Base-by-base conservation (phyloP, 2,888 invertebrate species). In the Physocephala rufipes region DNA sequence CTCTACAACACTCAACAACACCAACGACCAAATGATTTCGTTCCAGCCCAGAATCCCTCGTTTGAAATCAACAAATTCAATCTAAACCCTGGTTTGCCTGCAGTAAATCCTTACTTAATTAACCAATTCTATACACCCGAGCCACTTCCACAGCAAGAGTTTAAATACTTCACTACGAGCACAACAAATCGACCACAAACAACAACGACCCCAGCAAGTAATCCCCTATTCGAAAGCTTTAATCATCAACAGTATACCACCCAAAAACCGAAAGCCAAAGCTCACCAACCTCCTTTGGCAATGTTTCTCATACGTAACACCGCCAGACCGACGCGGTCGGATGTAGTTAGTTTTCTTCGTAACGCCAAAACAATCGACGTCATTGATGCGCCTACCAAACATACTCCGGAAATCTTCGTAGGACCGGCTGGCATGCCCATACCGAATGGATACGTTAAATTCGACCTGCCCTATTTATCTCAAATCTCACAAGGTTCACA, bases 221-320 rank as follows among this genome's bases (percentile, higher is more conserved):
- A 77, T 66, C 79, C 80, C 0, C 74, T 80, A 16, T 85, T 81
- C 77, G 82, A 84, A 70, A 80, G 76, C 66, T 85, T 77, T n/a
- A 79, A 76, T 12, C 76, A 51, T 21, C 21, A 19, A 19, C 65
- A n/a, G 87, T 43, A 26, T 45, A 2, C 77, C 81, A 67, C 55
- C 78, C 79, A 28, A 68, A 91, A 90, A 76, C 84, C 88, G 0
- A 89, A 88, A 80, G 85, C 90, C 1, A 92, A 91, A 79, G 92
- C 95, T 0, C 94, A 95, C 84, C 95, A 95, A 81, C 95, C 95
- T 1, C 94, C 95, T 0, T 84, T 95, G 61, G 93, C 95, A 1
- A 93, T 95, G 76, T 95, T 93, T 81, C 89, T 94, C 87, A 88
- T 87, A n/a, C 89, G 88, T 12, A 75, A 79, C 62, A 76, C 78